These are phyloP conservation scores for Mus minutoides DNA, from an alignment of 2,797 vertebrate species.

Conservation along the genomic window DNA sequence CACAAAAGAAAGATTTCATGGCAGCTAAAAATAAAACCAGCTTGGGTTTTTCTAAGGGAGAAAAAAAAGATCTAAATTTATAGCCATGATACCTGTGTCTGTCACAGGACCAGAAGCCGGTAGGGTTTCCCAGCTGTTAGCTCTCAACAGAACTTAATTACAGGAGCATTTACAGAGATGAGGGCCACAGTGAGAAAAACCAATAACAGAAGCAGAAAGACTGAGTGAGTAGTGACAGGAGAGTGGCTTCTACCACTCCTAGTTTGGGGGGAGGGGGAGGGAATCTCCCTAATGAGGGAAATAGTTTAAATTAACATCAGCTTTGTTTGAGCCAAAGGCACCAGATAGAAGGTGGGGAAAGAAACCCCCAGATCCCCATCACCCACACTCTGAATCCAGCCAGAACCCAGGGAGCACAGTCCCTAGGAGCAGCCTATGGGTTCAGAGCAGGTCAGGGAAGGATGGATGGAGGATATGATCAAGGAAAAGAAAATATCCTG, in stretches of 20 bases:
- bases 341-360: background rate
- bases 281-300: background rate
- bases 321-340: background rate
- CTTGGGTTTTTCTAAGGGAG: background rate
- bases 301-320: background rate
- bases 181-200: background rate
- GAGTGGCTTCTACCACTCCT: background rate
- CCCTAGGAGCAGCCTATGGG: background rate
- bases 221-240: background rate
- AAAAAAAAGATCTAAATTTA: background rate
- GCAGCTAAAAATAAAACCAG: slow-evolving; percentile 29
- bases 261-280: background rate
- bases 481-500: background rate
- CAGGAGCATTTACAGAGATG: background rate
- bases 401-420: background rate
- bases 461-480: background rate
- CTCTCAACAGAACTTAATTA: slow-evolving; percentile 9
- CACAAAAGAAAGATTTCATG: slow-evolving; percentile 22
- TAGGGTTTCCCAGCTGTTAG: background rate
- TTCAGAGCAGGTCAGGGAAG: background rate
- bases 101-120: background rate
- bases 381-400: background rate
- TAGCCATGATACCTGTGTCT: background rate
- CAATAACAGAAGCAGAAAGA: background rate
- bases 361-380: background rate